Evolutionary conservation across 2,797 vertebrate genomes (phyloP), one percentile per base, ranked within the genome.

Genomic region (Salmo trutta): DNA sequence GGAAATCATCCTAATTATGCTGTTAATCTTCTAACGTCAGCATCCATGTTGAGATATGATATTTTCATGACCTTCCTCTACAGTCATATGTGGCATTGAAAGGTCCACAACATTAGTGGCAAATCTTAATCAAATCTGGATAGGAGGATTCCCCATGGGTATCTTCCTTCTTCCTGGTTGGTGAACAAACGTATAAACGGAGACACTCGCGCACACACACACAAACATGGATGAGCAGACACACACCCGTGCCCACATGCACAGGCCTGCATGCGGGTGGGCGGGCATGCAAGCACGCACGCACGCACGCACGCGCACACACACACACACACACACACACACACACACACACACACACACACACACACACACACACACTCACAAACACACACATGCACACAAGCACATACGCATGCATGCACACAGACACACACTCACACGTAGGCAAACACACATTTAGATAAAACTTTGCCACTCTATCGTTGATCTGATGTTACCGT

Each of bases 61-160:
- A 53, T 56, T 73, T 47, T 29, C 14, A 73, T n/a, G 8, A 31
- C 5, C 27, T 31, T 10, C 77, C 52, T 53, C 52, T 53, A 8
- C 7, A 19, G 8, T 31, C 16, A 64, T 29, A 47, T 31, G 3
- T 62, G 79, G 36, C 65, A 59, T 2, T 53, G 52, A 53, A 69
- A 80, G 73, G n/a, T 41, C 21, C 73, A 14, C 6, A 29, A 62
- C 71, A 65, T 77, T 64, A 41, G 10, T 6, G 27, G 62, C 47
- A 77, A 62, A 81, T 79, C 71, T 71, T 24, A 6, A 70, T 84
- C 73, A 47, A 78, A 36, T 77, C 1, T 53, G 19, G 21, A 54
- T 69, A 54, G 19, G 16, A 10, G 19, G 19, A 62, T 33, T 76
- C 4, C 52, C 31, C 7, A 0, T 71, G 69, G 69, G 19, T 21